Percentiles rank a stretch among this genome's conserved stretches.
Conservation (phyloP, 2,113 vertebrate genomes). For the Ardeotis arabs region DNA sequence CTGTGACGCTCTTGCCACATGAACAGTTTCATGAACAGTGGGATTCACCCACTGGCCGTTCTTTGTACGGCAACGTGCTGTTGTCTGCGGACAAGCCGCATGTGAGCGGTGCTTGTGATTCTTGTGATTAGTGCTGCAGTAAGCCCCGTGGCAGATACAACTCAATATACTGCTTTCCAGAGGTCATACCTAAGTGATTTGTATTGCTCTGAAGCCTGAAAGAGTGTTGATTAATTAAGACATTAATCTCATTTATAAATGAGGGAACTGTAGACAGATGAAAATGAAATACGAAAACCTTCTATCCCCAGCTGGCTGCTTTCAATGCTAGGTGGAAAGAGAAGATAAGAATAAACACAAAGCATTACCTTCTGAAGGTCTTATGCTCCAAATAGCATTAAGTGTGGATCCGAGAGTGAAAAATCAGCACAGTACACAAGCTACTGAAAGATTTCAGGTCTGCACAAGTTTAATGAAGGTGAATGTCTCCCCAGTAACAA, state of each 20-base stretch:
- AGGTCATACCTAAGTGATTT: not conserved
- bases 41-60: not conserved
- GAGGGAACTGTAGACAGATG: not conserved
- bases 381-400: conserved; percentile 60
- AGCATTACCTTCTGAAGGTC: conserved; percentile 22
- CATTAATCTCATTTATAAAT: conserved; percentile 27
- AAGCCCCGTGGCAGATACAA: not conserved
- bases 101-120: not conserved
- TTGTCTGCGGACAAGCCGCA: not conserved
- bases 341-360: conserved; percentile 29
- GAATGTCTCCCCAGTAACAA: conserved; percentile 32
- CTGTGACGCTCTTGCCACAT: not conserved
- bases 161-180: not conserved
- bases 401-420: conserved; percentile 42
- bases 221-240: conserved; percentile 3
- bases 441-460: conserved; percentile 28
- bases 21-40: not conserved
- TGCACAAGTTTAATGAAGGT: conserved; percentile 38
- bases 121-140: not conserved
- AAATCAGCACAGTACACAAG: conserved; percentile 27
- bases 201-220: not conserved
- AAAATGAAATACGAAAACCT: conserved; percentile 13
- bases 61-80: not conserved
- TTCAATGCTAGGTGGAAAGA: conserved; percentile 18
- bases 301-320: conserved; percentile 8